Evolutionary conservation across 2,113 vertebrate genomes (phyloP).

Genomic region (Oreochromis spilurus): DNA sequence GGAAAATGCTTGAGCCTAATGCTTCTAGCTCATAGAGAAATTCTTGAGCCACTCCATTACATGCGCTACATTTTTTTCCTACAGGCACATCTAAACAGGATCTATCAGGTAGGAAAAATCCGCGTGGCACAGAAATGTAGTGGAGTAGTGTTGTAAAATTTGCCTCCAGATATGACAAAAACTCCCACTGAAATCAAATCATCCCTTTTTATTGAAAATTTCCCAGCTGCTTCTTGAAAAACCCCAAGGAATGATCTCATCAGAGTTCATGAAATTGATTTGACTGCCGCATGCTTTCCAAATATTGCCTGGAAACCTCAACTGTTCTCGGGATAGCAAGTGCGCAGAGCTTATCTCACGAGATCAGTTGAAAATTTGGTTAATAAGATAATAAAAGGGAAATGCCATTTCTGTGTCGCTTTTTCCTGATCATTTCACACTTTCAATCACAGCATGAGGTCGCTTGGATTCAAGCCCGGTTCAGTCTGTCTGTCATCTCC

Average conservation of each 20-base stretch:
- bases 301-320: slow-evolving; percentile 34
- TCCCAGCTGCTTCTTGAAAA: slow-evolving; percentile 52
- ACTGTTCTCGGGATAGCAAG: slow-evolving; percentile 38
- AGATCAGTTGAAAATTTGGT: slow-evolving; percentile 40
- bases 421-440: slow-evolving; percentile 55
- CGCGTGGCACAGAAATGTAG: slow-evolving; percentile 69
- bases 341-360: background rate
- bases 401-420: slow-evolving; percentile 65
- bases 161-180: slow-evolving; percentile 43
- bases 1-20: slow-evolving; percentile 26
- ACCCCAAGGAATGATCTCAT: slow-evolving; percentile 58
- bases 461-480: slow-evolving; percentile 39
- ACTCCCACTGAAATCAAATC: slow-evolving; percentile 45
- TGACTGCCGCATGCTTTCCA: slow-evolving; percentile 59
- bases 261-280: slow-evolving; percentile 60
- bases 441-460: slow-evolving; percentile 60
- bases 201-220: slow-evolving; percentile 36
- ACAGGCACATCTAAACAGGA: slow-evolving; percentile 79
- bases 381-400: slow-evolving; percentile 8
- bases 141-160: slow-evolving; percentile 55
- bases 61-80: slow-evolving; percentile 75
- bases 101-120: slow-evolving; percentile 82
- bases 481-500: slow-evolving; percentile 50
- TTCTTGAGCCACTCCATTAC: slow-evolving; percentile 62
- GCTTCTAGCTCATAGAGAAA: slow-evolving; percentile 39